These are phyloP conservation scores for Discoglossus pictus DNA, from an alignment of 2,797 vertebrate species.

Conservation along the genomic window DNA sequence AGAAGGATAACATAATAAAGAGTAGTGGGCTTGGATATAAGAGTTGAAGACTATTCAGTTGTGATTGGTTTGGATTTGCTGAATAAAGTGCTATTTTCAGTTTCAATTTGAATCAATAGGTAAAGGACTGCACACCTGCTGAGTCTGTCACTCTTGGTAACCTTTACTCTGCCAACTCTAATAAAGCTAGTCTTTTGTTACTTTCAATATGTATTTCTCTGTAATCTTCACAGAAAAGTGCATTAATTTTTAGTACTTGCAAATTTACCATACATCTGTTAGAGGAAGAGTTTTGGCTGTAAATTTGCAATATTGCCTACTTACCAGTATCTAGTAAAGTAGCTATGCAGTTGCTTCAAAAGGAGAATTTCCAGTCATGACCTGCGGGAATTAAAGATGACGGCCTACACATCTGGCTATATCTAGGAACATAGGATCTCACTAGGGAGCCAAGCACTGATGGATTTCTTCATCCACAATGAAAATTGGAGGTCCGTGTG, in stretches of 20 bases:
- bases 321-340: neutral
- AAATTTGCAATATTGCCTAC: constrained; percentile 4
- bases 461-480: too few species aligned
- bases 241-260: constrained; percentile 30
- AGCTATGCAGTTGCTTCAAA: too few species aligned
- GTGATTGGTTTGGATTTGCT: constrained; percentile 74
- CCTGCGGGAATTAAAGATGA: too few species aligned
- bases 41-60: constrained; percentile 63
- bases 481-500: too few species aligned
- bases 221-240: constrained; percentile 39
- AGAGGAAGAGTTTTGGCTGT: neutral
- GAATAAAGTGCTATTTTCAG: constrained; percentile 78
- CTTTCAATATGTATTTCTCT: constrained; percentile 49
- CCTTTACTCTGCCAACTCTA: constrained; percentile 54
- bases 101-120: constrained; percentile 77
- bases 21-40: constrained; percentile 67
- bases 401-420: too few species aligned
- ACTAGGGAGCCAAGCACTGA: too few species aligned
- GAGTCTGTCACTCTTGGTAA: constrained; percentile 63
- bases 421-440: too few species aligned
- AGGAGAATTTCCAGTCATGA: too few species aligned
- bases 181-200: constrained; percentile 56
- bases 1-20: constrained; percentile 62
- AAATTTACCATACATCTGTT: constrained; percentile 13
- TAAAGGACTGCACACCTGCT: constrained; percentile 68